phyloP scores from a whole-genome alignment of 2,797 vertebrate species.

The Enteromius unitaeniatus region DNA sequence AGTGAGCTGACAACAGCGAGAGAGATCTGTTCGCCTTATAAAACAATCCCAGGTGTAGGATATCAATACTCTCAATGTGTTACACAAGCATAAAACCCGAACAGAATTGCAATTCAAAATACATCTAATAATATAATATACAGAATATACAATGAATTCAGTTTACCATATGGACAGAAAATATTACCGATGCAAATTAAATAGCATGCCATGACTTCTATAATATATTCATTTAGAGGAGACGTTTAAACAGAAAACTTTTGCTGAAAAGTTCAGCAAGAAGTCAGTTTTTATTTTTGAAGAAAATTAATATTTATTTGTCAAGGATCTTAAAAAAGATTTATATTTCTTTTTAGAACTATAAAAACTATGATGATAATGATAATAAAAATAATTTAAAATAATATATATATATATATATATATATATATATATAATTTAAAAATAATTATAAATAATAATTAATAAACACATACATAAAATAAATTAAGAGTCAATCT shows the following conservation, averaged over 20 bases:
- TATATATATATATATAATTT: too few species aligned
- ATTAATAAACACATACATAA: too few species aligned
- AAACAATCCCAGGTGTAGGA: constrained; percentile 18
- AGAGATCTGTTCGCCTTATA: constrained; percentile 23
- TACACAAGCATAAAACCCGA: background rate
- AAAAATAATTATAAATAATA: too few species aligned
- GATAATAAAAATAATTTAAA: too few species aligned
- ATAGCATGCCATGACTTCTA: background rate
- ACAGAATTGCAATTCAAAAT: background rate
- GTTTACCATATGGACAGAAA: background rate
- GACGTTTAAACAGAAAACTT: background rate
- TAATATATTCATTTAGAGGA: too few species aligned
- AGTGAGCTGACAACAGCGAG: constrained; percentile 30
- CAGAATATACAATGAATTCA: background rate
- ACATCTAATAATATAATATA: background rate
- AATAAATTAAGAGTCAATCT: too few species aligned
- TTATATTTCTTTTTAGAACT: background rate
- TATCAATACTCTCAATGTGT: background rate
- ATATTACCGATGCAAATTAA: background rate
- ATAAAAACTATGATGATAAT: too few species aligned
- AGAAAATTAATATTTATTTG: background rate
- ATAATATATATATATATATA: too few species aligned
- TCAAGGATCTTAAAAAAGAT: background rate
- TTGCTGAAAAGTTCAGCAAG: background rate
- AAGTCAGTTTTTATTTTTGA: background rate